Evolutionary conservation across 2,888 invertebrate genomes (phyloP), one percentile per base, ranked within the genome.

Genomic region (Rhopalosiphum nymphaeae): DNA sequence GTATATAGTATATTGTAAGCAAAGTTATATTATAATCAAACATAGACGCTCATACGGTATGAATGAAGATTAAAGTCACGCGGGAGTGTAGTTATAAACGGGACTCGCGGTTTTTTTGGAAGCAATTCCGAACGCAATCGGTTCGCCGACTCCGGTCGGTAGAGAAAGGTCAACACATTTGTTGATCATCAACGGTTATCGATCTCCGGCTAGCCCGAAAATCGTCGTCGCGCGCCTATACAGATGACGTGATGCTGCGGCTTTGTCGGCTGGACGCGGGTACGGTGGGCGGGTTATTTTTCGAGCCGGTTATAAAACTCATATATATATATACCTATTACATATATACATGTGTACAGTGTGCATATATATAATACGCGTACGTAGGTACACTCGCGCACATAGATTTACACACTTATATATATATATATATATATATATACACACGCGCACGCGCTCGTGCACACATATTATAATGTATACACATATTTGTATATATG

Each of bases 281-380:
- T 36, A 78, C 26, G 78, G 90, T 87, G 90, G 94, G 90, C 90
- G 91, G 91, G 90, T 57, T 61, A 21, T 92, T 86, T 92, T 90
- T 94, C 36, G 91, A 91, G 94, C 86, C 86, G 94, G 90, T 94
- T 94, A 91, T 94, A 94, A 91, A 91, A 91, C 91, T 91, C 61
- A 42, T 57, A 46, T 11, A 36, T 9, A 29, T 67, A 78, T 78
- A 36, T 78, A 78, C 36, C 36, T 36, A 36, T 67, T 46, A 42
- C 78, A n/a, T 78, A 36, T 78, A 36, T 87, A 87, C n/a, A 49
- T n/a, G 16, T 53, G 49, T 53, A 78, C 26, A 53, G 90, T 91
- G 86, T 90, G 57, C 89, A 91, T 49, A 53, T 42, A n/a, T 44
- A 4, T 57, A 78, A 78, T 36, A 9, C 29, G 36, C 5, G 42